Conservation (phyloP, 2,797 vertebrate genomes). For the Myotis myotis region DNA sequence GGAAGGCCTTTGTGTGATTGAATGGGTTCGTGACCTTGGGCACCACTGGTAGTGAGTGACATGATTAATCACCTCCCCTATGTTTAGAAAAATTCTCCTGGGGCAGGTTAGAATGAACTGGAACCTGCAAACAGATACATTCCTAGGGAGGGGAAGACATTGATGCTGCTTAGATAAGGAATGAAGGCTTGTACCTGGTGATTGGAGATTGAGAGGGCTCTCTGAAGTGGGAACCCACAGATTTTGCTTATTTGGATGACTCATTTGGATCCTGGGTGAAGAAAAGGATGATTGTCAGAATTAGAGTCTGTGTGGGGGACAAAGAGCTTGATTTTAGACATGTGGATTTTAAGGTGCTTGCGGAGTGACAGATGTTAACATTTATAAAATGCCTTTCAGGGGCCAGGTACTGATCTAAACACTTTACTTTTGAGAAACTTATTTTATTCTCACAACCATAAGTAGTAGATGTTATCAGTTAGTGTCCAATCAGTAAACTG, state of each 20-base stretch:
- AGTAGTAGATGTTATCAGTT: neutral
- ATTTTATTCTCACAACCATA: slow-evolving; percentile 9
- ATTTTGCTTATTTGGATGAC: slow-evolving; percentile 4
- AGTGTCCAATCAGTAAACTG: neutral
- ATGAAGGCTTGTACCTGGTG: neutral
- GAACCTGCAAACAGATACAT: neutral
- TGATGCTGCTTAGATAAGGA: neutral
- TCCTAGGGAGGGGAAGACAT: neutral
- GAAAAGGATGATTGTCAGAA: slow-evolving; percentile 23
- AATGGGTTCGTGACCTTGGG: neutral
- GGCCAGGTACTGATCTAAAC: neutral
- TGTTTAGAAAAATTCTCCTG: neutral
- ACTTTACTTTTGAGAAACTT: slow-evolving; percentile 28
- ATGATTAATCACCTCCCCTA: neutral
- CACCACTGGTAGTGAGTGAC: neutral
- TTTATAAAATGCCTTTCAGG: slow-evolving; percentile 25
- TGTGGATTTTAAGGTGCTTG: neutral
- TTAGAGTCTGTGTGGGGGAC: neutral
- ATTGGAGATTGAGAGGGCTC: neutral
- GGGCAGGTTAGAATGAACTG: neutral
- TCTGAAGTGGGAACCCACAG: neutral
- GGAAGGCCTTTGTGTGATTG: neutral
- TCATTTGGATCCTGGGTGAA: neutral
- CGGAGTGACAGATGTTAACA: neutral
- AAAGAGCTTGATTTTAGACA: neutral